Percentiles rank a stretch among this genome's conserved stretches.
phyloP scores from a whole-genome alignment of 2,113 vertebrate genomes.

The Chamaetylas fuelleborni region DNA sequence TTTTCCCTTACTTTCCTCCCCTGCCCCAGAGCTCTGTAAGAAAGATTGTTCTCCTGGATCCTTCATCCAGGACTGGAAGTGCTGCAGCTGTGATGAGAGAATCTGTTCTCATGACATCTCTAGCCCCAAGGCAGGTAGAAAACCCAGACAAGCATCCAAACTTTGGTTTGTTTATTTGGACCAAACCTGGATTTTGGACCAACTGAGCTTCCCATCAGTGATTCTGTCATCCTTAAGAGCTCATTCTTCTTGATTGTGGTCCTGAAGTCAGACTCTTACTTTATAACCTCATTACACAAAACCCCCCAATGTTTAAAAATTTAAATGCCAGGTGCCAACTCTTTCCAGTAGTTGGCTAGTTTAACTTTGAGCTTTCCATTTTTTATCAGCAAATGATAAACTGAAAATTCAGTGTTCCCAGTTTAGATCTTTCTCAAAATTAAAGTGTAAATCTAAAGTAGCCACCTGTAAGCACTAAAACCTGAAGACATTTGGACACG shows the following conservation, averaged over 20 bases:
- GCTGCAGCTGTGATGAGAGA: slow-evolving; percentile 59
- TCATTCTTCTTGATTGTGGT: slow-evolving; percentile 20
- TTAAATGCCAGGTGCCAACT: slow-evolving; percentile 59
- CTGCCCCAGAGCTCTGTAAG: slow-evolving; percentile 2
- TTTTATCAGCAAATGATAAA: slow-evolving; percentile 64
- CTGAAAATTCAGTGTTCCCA: slow-evolving; percentile 55
- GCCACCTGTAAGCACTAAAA: slow-evolving; percentile 68
- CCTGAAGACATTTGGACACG: slow-evolving; percentile 63
- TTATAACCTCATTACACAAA: slow-evolving; percentile 29
- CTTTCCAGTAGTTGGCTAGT: slow-evolving; percentile 59
- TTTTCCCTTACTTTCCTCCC: not conserved
- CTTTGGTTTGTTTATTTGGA: slow-evolving; percentile 6
- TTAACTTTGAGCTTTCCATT: slow-evolving; percentile 64
- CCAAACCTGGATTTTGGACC: not conserved
- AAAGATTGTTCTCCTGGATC: slow-evolving; percentile 13
- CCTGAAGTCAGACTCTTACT: slow-evolving; percentile 45
- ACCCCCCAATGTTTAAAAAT: slow-evolving; percentile 39
- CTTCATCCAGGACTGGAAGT: slow-evolving; percentile 35
- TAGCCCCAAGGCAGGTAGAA: slow-evolving; percentile 58
- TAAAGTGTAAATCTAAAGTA: slow-evolving; percentile 61
- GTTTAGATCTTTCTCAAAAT: slow-evolving; percentile 62
- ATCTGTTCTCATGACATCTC: slow-evolving; percentile 55
- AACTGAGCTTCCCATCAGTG: not conserved
- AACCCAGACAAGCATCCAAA: slow-evolving; percentile 41
- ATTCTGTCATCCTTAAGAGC: slow-evolving; percentile 42